A percentile compares a stretch with the other conserved stretches of the same genome.
phyloP scores from a whole-genome alignment of 64 coral and sea anemone species.

The Orbicella faveolata region DNA sequence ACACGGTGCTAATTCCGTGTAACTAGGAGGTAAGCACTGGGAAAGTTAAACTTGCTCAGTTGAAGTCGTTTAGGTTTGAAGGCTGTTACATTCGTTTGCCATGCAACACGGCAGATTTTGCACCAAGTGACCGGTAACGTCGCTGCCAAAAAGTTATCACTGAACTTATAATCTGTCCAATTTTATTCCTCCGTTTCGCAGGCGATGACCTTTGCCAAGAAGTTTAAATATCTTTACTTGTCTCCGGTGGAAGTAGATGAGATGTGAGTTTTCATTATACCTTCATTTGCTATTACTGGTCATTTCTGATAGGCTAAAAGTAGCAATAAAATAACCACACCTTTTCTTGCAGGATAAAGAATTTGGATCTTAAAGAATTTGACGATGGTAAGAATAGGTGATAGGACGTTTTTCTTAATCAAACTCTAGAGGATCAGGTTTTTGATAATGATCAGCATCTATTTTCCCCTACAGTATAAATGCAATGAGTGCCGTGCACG shows the following conservation, averaged over 20 bases:
- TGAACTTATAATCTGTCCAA: background rate
- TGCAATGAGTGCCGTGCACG: too few species aligned
- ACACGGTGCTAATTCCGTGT: too few species aligned
- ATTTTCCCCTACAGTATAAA: too few species aligned
- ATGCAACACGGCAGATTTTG: too few species aligned
- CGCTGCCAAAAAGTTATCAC: background rate
- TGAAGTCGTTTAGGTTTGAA: too few species aligned
- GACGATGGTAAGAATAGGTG: conserved; percentile 48
- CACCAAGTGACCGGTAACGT: too few species aligned
- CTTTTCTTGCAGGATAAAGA: conserved; percentile 55
- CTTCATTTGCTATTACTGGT: background rate
- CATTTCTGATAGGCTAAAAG: background rate
- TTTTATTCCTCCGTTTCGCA: background rate
- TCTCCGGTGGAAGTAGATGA: conserved; percentile 66
- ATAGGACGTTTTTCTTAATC: too few species aligned
- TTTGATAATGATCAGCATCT: too few species aligned
- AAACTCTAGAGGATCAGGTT: too few species aligned
- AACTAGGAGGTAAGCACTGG: too few species aligned
- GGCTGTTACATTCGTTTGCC: too few species aligned
- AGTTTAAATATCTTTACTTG: conserved; percentile 68
- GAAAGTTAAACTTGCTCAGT: too few species aligned
- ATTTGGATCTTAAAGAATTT: conserved; percentile 74
- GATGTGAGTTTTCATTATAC: conserved; percentile 62
- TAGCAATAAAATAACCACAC: background rate
- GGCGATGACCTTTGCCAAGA: conserved; percentile 66